Evolutionary conservation across 37 sponge, comb jelly and placozoan genomes (phyloP).

Genomic region (Mnemiopsis leidyi): DNA sequence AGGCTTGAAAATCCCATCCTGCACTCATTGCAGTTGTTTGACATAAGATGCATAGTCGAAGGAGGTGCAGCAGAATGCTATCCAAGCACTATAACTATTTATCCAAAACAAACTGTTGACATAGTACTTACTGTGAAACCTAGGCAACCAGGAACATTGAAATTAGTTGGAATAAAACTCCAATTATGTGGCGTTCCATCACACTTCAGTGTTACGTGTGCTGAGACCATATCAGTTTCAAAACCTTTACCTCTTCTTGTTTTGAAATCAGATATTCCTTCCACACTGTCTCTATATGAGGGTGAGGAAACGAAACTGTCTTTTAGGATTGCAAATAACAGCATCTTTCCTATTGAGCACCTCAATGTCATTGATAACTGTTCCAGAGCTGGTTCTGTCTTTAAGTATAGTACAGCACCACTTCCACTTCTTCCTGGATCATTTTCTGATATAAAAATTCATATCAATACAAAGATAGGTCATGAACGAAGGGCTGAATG

Average conservation of each 20-base stretch:
- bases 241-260: slow-evolving; percentile 23
- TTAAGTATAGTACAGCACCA: neutral
- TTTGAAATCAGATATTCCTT: slow-evolving; percentile 15
- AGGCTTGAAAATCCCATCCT: slow-evolving; percentile 49
- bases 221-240: neutral
- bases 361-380: neutral
- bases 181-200: slow-evolving; percentile 50
- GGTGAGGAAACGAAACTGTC: neutral
- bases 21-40: slow-evolving; percentile 34
- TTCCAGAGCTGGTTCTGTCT: neutral
- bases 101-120: slow-evolving; percentile 1
- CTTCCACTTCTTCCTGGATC: neutral
- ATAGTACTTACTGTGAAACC: slow-evolving; percentile 18
- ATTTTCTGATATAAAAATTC: neutral
- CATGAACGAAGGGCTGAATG: slow-evolving; percentile 8
- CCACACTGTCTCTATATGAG: slow-evolving; percentile 28
- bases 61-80: slow-evolving; percentile 22
- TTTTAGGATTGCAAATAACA: neutral
- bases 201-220: neutral
- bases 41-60: slow-evolving; percentile 38
- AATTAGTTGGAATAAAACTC: neutral
- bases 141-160: neutral
- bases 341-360: slow-evolving; percentile 10
- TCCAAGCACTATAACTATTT: slow-evolving; percentile 2
- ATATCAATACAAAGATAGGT: neutral